Evolutionary conservation across 1,140 invertebrate genomes (phyloP).

Genomic region (Drosophila rufa): DNA sequence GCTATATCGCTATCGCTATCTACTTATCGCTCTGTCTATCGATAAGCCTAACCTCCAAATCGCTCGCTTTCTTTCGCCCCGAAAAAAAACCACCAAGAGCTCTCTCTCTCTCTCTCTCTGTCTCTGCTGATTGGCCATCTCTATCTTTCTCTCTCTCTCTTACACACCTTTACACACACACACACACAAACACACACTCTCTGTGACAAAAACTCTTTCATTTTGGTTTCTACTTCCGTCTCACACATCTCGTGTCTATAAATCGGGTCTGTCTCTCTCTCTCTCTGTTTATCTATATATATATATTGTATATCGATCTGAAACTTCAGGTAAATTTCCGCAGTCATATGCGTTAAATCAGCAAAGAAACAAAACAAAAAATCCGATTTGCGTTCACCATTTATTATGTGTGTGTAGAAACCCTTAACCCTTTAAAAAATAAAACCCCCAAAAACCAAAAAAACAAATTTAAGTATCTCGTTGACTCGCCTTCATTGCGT

Average conservation of each 20-base stretch:
- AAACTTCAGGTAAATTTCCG: slow-evolving; percentile 74
- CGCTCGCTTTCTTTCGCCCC: slow-evolving; percentile 44
- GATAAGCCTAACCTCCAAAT: slow-evolving; percentile 15
- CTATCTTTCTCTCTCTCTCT: slow-evolving; percentile 21
- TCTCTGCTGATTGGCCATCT: slow-evolving; percentile 51
- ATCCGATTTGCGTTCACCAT: slow-evolving; percentile 45
- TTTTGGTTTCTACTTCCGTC: slow-evolving; percentile 15
- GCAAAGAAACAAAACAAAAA: slow-evolving; percentile 29
- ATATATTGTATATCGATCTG: slow-evolving; percentile 32
- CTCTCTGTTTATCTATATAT: slow-evolving; percentile 30
- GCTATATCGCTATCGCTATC: slow-evolving; percentile 35
- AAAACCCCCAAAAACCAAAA: slow-evolving; percentile 2
- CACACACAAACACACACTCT: slow-evolving; percentile 1
- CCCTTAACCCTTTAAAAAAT: neutral
- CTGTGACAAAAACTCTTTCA: slow-evolving; percentile 11
- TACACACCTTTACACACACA: neutral
- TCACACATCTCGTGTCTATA: slow-evolving; percentile 31
- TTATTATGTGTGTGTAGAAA: slow-evolving; percentile 50
- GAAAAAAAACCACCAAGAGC: slow-evolving; percentile 14
- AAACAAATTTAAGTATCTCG: slow-evolving; percentile 20
- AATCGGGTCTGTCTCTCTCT: slow-evolving; percentile 21
- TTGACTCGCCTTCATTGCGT: slow-evolving; percentile 40
- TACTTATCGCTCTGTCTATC: slow-evolving; percentile 12
- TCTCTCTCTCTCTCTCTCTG: slow-evolving; percentile 14
- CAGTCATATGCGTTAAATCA: slow-evolving; percentile 60